These are phyloP conservation scores for Chauna torquata DNA, from an alignment of 2,113 vertebrate genomes.

Conservation along the genomic window DNA sequence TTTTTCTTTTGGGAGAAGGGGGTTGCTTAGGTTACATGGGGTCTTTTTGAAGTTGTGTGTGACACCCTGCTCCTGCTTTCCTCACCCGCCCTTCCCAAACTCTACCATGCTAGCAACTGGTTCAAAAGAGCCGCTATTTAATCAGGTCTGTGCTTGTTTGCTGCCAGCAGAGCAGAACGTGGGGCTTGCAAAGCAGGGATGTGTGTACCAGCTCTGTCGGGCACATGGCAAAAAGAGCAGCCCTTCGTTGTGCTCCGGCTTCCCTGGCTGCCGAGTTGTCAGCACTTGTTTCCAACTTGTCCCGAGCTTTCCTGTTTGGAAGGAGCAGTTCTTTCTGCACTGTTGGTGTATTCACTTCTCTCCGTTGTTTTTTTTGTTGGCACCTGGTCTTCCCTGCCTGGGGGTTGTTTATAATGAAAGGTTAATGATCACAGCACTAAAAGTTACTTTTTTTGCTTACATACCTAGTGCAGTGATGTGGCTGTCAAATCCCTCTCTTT, in stretches of 20 bases:
- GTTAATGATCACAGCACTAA: not conserved
- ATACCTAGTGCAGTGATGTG: not conserved
- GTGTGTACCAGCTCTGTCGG: not conserved
- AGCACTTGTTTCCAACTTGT: not conserved
- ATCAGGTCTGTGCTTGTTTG: not conserved
- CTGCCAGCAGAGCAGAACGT: not conserved
- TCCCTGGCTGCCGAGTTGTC: not conserved
- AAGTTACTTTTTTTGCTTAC: not conserved
- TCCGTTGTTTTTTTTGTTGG: not conserved
- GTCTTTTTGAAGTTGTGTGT: not conserved
- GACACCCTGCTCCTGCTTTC: not conserved
- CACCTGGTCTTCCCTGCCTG: not conserved
- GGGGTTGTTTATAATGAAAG: not conserved
- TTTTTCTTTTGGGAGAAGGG: not conserved
- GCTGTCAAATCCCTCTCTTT: not conserved
- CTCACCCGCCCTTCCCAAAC: not conserved
- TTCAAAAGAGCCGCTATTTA: not conserved
- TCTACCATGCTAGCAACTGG: not conserved
- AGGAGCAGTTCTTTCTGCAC: not conserved
- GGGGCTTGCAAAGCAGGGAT: not conserved
- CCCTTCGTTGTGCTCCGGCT: not conserved
- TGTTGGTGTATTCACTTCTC: conserved; percentile 13
- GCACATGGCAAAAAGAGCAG: not conserved
- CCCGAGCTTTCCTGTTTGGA: not conserved
- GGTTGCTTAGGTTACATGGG: not conserved